Conservation (phyloP, 2,888 invertebrate species). For the Tiliacea aurago region DNA sequence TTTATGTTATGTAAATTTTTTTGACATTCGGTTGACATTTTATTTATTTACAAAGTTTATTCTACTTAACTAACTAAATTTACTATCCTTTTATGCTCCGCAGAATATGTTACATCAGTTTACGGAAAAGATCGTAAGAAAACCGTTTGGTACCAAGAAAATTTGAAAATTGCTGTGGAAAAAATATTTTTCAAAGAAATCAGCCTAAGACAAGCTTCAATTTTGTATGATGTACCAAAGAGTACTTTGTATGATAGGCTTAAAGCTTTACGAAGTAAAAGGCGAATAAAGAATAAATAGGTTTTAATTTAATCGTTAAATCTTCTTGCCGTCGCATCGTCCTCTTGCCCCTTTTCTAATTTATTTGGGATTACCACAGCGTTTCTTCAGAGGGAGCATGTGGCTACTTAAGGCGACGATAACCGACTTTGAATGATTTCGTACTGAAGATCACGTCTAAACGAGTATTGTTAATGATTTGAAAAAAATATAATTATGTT, state of each 20-base stretch:
- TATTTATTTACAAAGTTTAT: neutral
- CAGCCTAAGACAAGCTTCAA: constrained; percentile 59
- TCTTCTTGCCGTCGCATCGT: neutral
- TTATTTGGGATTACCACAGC: neutral
- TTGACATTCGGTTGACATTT: neutral
- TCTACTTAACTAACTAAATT: neutral
- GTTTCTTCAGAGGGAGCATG: no score
- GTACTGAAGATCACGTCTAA: no score
- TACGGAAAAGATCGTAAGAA: constrained; percentile 43
- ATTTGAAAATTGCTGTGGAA: constrained; percentile 54
- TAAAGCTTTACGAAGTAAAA: constrained; percentile 30
- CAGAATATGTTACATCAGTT: constrained; percentile 31
- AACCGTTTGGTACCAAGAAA: constrained; percentile 45
- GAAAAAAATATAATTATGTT: no score
- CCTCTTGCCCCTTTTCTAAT: neutral
- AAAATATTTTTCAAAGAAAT: constrained; percentile 61
- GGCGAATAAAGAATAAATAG: constrained; percentile 16
- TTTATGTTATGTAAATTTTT: neutral
- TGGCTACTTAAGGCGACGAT: no score
- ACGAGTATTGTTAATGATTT: no score
- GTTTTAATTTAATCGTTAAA: neutral
- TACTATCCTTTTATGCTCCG: constrained; percentile 10
- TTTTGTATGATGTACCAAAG: constrained; percentile 63
- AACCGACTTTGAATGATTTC: no score
- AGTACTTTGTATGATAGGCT: constrained; percentile 65